A percentile compares a stretch with the other conserved stretches of the same genome.
phyloP scores from a whole-genome alignment of 1,140 invertebrate species.

The Drosophila neocordata region DNA sequence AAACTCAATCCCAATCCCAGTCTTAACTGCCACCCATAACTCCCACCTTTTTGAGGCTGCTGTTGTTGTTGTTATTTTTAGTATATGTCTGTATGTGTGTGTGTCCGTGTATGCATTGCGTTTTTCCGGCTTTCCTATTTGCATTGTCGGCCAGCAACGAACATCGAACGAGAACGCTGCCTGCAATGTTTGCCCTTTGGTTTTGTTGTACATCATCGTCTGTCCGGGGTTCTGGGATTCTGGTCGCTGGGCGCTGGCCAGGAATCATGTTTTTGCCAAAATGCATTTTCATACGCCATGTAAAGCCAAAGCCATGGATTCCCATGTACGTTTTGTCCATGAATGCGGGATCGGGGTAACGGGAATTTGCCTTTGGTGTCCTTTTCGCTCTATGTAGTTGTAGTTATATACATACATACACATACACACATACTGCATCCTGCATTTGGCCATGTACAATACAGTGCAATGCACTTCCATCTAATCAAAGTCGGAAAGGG shows the following conservation, averaged over 20 bases:
- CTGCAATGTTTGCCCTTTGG: constrained; percentile 75
- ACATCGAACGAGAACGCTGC: constrained; percentile 20
- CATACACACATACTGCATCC: constrained; percentile 18
- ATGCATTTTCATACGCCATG: constrained; percentile 78
- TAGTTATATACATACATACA: constrained; percentile 27
- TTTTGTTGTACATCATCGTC: constrained; percentile 48
- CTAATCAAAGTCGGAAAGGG: constrained; percentile 60
- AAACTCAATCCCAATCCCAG: neutral
- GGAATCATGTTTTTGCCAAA: constrained; percentile 77
- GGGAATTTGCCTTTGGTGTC: neutral
- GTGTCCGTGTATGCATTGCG: constrained; percentile 50
- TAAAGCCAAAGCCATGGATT: constrained; percentile 45
- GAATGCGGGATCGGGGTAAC: constrained; percentile 36
- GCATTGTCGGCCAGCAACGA: constrained; percentile 61
- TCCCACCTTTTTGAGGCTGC: neutral
- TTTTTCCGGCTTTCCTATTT: constrained; percentile 75
- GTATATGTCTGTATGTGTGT: constrained; percentile 11
- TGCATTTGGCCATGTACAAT: constrained; percentile 32
- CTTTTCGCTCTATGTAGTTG: neutral
- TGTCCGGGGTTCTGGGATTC: neutral
- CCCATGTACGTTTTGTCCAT: constrained; percentile 25
- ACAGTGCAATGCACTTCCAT: constrained; percentile 73
- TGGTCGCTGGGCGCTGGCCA: constrained; percentile 20
- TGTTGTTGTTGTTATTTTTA: constrained; percentile 29
- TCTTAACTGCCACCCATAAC: constrained; percentile 12